Percentiles rank a stretch among this genome's conserved stretches.
Conservation (phyloP, 2,113 vertebrate genomes). For the Scytalopus superciliaris region DNA sequence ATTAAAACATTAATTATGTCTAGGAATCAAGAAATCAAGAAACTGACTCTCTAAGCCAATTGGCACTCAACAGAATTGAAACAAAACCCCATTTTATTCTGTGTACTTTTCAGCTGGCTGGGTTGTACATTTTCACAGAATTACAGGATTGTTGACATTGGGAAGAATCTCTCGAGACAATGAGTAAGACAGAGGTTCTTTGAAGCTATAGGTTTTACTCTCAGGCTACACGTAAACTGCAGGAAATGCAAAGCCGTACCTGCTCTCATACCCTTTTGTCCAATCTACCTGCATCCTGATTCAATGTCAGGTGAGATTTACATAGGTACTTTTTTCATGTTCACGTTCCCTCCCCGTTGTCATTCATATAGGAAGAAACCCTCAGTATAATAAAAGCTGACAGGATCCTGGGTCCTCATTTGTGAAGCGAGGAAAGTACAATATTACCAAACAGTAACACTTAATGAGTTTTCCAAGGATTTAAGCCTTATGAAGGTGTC, state of each 20-base stretch:
- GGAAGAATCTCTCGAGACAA: neutral
- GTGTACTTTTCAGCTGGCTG: neutral
- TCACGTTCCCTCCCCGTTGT: accelerated
- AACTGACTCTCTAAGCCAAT: neutral
- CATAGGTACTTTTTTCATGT: neutral
- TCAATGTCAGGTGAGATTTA: neutral
- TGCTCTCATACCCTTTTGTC: neutral
- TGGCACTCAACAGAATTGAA: neutral
- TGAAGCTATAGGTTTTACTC: neutral
- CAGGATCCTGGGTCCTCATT: neutral
- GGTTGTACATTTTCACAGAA: neutral
- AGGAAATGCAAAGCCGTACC: neutral
- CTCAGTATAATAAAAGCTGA: neutral
- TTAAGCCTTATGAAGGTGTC: neutral
- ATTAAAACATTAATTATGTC: neutral
- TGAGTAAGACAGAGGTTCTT: neutral
- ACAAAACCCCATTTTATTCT: neutral
- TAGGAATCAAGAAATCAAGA: neutral
- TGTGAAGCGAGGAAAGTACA: neutral
- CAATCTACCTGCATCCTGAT: neutral
- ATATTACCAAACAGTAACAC: neutral
- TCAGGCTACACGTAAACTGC: neutral
- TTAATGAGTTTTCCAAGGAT: neutral
- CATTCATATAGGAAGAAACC: neutral
- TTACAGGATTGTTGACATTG: neutral